Conservation (phyloP, 2,797 vertebrate species). For the Ptychadena robeensis region DNA sequence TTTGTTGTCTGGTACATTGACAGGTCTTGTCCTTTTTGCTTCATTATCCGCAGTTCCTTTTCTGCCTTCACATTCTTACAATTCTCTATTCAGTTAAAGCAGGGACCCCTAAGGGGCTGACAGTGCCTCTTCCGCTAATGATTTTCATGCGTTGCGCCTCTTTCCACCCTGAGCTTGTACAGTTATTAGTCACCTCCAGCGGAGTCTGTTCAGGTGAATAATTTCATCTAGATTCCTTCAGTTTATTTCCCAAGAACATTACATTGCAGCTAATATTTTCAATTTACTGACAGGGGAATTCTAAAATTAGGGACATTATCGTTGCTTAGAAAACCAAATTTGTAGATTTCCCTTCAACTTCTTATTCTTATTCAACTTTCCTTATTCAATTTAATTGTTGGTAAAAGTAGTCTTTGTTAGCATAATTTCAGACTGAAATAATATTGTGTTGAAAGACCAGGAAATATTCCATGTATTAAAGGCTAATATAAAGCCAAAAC, state of each 20-base stretch:
- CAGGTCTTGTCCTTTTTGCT: conserved; percentile 31
- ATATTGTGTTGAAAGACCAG: background rate
- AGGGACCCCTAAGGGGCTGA: conserved; percentile 44
- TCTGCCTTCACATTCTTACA: conserved; percentile 11
- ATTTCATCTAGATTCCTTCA: conserved; percentile 30
- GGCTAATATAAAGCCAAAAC: too few relatives aligned
- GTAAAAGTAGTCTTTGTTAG: background rate
- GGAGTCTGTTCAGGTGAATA: conserved; percentile 41
- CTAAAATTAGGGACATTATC: conserved; percentile 7
- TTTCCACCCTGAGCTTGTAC: conserved; percentile 28
- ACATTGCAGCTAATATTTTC: conserved; percentile 42
- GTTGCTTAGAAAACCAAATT: conserved; percentile 43
- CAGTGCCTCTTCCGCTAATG: conserved; percentile 48
- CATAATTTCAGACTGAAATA: background rate
- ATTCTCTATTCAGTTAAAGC: conserved; percentile 9
- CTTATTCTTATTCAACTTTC: conserved; percentile 2
- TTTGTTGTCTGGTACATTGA: conserved; percentile 44
- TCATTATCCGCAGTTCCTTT: conserved; percentile 47
- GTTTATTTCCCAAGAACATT: conserved; percentile 51
- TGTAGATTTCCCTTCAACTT: conserved; percentile 2
- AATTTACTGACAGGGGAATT: conserved; percentile 31
- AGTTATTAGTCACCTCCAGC: conserved; percentile 40
- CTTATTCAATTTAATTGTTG: background rate
- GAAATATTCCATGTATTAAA: background rate
- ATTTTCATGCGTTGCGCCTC: conserved; percentile 20